Evolutionary conservation across 2,797 vertebrate species (phyloP).

Genomic region (Periparus ater): DNA sequence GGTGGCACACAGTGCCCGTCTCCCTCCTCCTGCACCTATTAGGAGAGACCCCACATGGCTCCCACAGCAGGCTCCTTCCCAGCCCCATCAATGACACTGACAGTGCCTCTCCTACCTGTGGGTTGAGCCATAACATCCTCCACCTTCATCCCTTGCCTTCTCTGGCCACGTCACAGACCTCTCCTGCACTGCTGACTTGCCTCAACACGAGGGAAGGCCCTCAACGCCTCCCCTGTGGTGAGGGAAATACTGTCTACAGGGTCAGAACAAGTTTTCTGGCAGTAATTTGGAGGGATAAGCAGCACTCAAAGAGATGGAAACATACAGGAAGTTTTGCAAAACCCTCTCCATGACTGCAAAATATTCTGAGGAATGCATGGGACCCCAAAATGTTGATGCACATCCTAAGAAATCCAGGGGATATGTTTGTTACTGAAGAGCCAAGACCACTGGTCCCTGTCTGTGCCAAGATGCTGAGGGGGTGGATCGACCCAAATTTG

Average conservation of each 20-base stretch:
- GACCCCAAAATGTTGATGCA: fast-evolving
- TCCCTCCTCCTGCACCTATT: slow-evolving; percentile 3
- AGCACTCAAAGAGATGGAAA: fast-evolving
- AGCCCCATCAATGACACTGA: slow-evolving; percentile 4
- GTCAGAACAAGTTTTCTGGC: not conserved
- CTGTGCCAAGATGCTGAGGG: fast-evolving
- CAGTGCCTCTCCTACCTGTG: fast-evolving
- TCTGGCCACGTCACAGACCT: fast-evolving
- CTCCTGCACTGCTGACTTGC: fast-evolving
- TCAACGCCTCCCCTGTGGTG: fast-evolving
- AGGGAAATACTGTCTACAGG: not conserved
- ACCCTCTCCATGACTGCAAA: fast-evolving
- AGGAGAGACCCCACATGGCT: not conserved
- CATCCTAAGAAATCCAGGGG: too few species aligned
- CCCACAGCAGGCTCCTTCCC: not conserved
- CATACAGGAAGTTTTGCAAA: not conserved
- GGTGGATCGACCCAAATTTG: not conserved
- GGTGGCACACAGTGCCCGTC: not conserved
- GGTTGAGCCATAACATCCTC: not conserved
- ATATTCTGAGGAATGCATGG: not conserved
- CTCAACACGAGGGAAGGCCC: fast-evolving
- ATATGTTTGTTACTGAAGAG: fast-evolving
- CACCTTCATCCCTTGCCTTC: too few species aligned
- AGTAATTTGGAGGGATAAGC: not conserved
- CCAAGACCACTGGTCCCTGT: fast-evolving